Base-by-base conservation (phyloP, 1,140 invertebrate genomes). In the Goniozus legneri region DNA sequence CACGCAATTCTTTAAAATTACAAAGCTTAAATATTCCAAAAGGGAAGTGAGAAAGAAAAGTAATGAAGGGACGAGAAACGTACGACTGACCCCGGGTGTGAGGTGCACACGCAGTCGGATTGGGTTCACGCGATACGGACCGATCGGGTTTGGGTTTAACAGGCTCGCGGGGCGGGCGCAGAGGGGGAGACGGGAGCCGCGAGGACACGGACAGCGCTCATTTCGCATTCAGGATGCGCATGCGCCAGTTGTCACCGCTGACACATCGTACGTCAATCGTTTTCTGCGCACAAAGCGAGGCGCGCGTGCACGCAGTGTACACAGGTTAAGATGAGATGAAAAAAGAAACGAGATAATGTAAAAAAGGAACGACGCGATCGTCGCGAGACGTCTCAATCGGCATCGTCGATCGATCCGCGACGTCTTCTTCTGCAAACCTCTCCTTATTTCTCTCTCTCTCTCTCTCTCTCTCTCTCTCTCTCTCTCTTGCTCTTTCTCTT, bases 191-290 rank as follows among this genome's bases (percentile, higher is more conserved):
- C n/a, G n/a, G n/a, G n/a, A n/a, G n/a, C n/a, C n/a, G n/a, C n/a
- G n/a, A n/a, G n/a, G n/a, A n/a, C 24, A 27, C 21, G 18, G 33
- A 46, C 27, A 18, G 31, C 39, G 58, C 66, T 74, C 69, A 76
- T 76, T 73, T 63, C 41, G 71, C 68, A 76, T 75, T 76, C 73
- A 69, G 72, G 56, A 45, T 62, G 62, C 71, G 71, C 70, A 64
- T 73, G 72, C 66, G 69, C 71, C 68, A 76, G 73, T 76, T 76
- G 73, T 76, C 73, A 76, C 62, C 53, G 69, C 69, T 75, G 73
- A 76, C 72, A 76, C 72, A 67, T 76, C 70, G 71, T 76, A 70
- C 65, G 72, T 76, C 73, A 76, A 73, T 58, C 62, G 48, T 62
- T 65, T 65, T 68, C 60, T 69, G 56, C 64, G 60, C 61, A 68